Evolutionary conservation across 1,140 invertebrate genomes (phyloP), one percentile per base, ranked within the genome.

Genomic region (Trichogramma pretiosum): DNA sequence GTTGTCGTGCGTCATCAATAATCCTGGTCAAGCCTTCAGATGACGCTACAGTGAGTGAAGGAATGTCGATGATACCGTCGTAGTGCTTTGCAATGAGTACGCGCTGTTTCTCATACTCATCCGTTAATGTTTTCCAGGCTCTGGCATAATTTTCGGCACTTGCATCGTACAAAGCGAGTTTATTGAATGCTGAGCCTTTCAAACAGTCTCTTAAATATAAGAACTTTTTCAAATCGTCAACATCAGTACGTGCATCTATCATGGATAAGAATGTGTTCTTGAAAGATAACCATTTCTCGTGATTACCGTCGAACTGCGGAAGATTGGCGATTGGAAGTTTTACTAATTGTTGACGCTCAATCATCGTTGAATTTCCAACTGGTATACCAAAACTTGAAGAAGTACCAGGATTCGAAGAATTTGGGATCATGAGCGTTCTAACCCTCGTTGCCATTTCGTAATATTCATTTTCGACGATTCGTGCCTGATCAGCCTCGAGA

Each of bases 141-240:
- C 14, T 46, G 46, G 46, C 32, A 35, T 57, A 59, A 39, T 57
- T 59, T 46, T 59, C 57, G 13, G 35, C 41, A 30, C 53, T 56
- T 2, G 36, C 11, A 13, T 38, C 28, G 22, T 36, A 56, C 18
- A 55, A 10, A 1, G 41, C 1, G 9, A 59, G 21, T 18, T 56
- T 56, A 16, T 52, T 50, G 1, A 43, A n/a, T 11, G 57, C 55
- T 14, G 48, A 38, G 3, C 51, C 55, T 10, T 42, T 30, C 38
- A 59, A 33, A 1, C 39, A n/a, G n/a, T 32, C 26, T 30, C 50
- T 46, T 21, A 57, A 46, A 50, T 57, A 53, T 13, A 52, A 2
- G 21, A 56, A 54, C 48, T 53, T 56, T 18, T 50, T 44, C 5
- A 56, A n/a, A 14, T 58, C 41, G n/a, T 35, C 41, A 10, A 58